phyloP scores from a whole-genome alignment of 2,113 vertebrate species.

The Meles meles region DNA sequence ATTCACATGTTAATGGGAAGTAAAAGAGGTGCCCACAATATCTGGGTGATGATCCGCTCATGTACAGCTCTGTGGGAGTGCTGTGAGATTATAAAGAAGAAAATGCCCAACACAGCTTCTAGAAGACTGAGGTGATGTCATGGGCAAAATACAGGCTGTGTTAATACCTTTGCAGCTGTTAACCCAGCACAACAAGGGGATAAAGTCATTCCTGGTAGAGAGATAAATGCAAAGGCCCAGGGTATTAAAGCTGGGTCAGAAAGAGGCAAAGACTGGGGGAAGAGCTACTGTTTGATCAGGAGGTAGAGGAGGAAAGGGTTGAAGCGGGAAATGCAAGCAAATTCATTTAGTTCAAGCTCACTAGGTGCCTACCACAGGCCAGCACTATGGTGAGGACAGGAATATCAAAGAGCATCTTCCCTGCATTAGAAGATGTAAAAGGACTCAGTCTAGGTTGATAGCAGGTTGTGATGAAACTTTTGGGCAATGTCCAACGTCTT shows the following conservation, averaged over 20 bases:
- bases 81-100: not conserved
- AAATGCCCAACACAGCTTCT: not conserved
- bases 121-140: not conserved
- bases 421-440: not conserved
- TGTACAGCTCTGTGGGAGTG: not conserved
- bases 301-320: not conserved
- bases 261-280: not conserved
- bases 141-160: not conserved
- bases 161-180: not conserved
- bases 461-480: not conserved
- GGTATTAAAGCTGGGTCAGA: not conserved
- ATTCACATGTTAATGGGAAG: not conserved
- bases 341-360: not conserved
- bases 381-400: not conserved
- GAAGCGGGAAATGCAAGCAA: not conserved
- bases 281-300: not conserved
- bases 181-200: not conserved
- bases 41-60: not conserved
- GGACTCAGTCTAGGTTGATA: not conserved
- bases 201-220: not conserved
- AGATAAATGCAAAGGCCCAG: not conserved
- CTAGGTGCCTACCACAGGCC: not conserved
- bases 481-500: not conserved
- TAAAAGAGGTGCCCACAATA: not conserved
- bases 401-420: not conserved